A percentile compares a stretch with the other conserved stretches of the same genome.
These are phyloP conservation scores for Saguinus midas DNA, from an alignment of 2,113 vertebrate genomes.

Conservation along the genomic window DNA sequence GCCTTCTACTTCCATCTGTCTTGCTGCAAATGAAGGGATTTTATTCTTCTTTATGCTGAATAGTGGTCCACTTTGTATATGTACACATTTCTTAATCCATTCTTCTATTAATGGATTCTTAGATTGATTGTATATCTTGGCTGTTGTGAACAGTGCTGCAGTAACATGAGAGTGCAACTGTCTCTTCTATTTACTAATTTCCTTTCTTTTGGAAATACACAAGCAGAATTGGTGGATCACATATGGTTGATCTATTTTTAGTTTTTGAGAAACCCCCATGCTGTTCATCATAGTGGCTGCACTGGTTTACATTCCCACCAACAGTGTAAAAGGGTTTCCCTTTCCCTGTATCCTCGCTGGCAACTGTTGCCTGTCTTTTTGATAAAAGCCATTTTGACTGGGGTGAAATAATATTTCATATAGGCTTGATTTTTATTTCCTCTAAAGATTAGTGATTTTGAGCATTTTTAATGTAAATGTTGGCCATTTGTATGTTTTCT, in stretches of 20 bases:
- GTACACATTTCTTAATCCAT: not conserved
- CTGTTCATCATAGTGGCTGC: not conserved
- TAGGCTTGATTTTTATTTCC: not conserved
- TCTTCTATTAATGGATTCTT: not conserved
- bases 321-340: not conserved
- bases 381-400: not conserved
- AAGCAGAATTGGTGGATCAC: not conserved
- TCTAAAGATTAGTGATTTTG: not conserved
- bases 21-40: not conserved
- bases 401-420: not conserved
- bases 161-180: not conserved
- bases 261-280: not conserved
- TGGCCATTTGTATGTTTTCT: not conserved
- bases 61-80: not conserved
- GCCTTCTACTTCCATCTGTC: not conserved
- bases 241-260: not conserved
- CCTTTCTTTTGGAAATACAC: not conserved
- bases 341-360: not conserved
- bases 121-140: not conserved
- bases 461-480: not conserved
- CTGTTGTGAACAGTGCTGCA: not conserved
- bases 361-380: not conserved
- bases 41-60: not conserved
- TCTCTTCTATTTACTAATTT: not conserved
- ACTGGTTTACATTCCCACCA: not conserved